Evolutionary conservation across 2,888 invertebrate species (phyloP), one percentile per base, ranked within the genome.

Genomic region (Acleris cristana): DNA sequence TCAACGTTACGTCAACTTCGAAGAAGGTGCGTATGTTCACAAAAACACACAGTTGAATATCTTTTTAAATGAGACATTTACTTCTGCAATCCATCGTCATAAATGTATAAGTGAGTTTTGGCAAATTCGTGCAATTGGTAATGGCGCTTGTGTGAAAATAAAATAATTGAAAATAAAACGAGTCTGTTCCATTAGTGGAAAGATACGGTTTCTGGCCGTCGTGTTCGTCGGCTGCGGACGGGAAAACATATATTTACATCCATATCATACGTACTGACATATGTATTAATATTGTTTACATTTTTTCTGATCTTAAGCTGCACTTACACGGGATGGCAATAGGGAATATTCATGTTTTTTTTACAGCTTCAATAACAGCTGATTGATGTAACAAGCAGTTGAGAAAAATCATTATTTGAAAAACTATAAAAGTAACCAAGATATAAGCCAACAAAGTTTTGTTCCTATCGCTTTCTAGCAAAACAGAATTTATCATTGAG

Each of bases 81-180:
- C 51, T 19, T n/a, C 44, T n/a, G 21, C 8, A 12, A 10, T n/a
- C 6, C 61, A 57, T 53, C 45, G 52, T 66, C 66, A 45, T 66
- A 57, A 65, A 65, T 45, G 40, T 40, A 26, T 26, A 55, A 44
- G 44, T 57, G 45, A 26, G n/a, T 57, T 61, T 45, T 62, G 45
- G 52, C 45, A 23, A 45, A 61, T 56, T 16, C 23, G 56, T 16
- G 26, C 30, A 51, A 30, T 51, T 49, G 59, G 49, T 40, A 59
- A 65, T 48, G 30, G 40, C 49, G 56, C 14, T 52, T 45, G 19
- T n/a, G 40, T 44, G 40, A 44, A 34, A 60, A 49, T 48, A 26
- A 19, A 66, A 44, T 51, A 21, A 64, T 51, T 64, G 57, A 54
- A 26, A 21, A 23, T 14, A 40, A 40, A 40, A 40, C 4, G 40